Evolutionary conservation across 2,888 invertebrate genomes (phyloP).

Genomic region (Pyrgus malvae): DNA sequence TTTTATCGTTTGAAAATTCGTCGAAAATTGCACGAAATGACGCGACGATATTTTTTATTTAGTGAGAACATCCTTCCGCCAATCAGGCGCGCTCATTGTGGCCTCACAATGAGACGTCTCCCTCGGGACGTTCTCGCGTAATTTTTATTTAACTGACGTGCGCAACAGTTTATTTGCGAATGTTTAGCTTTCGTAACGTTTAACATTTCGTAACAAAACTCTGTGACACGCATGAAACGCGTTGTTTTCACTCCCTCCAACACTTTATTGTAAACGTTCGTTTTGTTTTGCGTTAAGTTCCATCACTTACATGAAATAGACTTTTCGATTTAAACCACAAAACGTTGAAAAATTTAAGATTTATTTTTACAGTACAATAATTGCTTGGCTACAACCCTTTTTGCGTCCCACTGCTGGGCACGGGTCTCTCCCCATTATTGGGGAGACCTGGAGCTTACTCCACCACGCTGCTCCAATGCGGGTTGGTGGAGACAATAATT

Average conservation of each 20-base stretch:
- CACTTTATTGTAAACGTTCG: background rate
- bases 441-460: no score
- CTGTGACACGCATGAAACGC: background rate
- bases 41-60: conserved; percentile 82
- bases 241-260: background rate
- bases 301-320: background rate
- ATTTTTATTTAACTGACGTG: conserved; percentile 74
- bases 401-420: no score
- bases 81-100: conserved; percentile 79
- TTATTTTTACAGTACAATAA: no score
- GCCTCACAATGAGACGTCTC: conserved; percentile 67
- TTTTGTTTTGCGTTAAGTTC: background rate
- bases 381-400: no score
- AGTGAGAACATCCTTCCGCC: conserved; percentile 82
- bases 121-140: conserved; percentile 67
- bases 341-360: no score
- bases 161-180: conserved; percentile 70
- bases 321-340: no score
- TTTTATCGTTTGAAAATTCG: conserved; percentile 82
- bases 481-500: no score
- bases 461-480: no score
- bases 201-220: conserved; percentile 34
- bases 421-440: no score
- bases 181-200: conserved; percentile 46
- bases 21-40: conserved; percentile 80